Conservation (phyloP, 2,797 vertebrate genomes). For the Monodelphis domestica region DNA sequence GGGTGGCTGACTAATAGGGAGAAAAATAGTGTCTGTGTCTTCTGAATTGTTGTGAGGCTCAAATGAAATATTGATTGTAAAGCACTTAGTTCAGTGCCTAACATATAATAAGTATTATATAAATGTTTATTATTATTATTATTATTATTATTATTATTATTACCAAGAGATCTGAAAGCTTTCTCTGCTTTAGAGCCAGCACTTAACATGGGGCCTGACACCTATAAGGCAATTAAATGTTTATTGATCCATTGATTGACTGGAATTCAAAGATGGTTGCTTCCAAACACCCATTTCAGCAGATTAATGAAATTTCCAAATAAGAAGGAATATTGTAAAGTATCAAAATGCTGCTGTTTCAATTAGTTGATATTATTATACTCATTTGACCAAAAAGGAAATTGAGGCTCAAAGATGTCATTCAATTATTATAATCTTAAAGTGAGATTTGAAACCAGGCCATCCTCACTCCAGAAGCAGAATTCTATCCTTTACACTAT, state of each 20-base stretch:
- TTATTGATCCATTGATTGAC: neutral
- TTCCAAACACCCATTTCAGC: neutral
- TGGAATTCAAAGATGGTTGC: neutral
- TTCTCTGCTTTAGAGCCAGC: neutral
- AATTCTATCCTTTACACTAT: neutral
- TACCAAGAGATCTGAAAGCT: neutral
- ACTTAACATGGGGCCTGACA: neutral
- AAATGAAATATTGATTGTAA: neutral
- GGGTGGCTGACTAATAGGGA: neutral
- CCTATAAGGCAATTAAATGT: neutral
- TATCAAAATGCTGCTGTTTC: neutral
- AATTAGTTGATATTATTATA: neutral
- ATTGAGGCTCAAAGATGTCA: neutral
- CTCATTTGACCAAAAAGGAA: neutral
- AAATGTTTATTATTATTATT: neutral
- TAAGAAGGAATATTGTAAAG: neutral
- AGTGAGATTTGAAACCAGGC: neutral
- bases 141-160: neutral
- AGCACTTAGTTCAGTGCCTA: neutral
- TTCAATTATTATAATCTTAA: neutral
- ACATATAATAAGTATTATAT: neutral
- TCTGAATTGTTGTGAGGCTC: neutral
- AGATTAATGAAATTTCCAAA: neutral
- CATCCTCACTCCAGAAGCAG: neutral
- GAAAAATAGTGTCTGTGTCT: neutral